phyloP scores from a whole-genome alignment of 2,797 vertebrate genomes.

The Pseudotriccus pelzelni region DNA sequence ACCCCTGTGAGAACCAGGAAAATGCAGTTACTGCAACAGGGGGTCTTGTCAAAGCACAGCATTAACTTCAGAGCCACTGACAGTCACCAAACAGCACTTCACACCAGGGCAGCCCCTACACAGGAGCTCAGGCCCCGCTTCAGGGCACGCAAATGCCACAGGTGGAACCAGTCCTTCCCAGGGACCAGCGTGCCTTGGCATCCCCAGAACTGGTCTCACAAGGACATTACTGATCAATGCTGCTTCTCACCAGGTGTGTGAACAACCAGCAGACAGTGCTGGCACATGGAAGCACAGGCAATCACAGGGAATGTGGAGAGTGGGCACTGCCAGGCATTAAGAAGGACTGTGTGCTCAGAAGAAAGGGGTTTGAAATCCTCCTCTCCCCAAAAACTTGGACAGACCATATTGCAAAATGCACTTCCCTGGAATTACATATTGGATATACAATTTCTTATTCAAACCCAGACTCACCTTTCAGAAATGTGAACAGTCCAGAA shows the following conservation, averaged over 20 bases:
- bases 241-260: background rate
- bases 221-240: background rate
- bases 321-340: background rate
- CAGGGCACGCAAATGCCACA: background rate
- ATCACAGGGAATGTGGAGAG: background rate
- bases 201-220: background rate
- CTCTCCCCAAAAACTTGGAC: background rate
- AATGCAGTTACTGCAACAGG: background rate
- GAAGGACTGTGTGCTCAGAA: background rate
- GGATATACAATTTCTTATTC: background rate
- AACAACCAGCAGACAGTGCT: background rate
- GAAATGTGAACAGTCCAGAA: background rate
- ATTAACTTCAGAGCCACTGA: background rate
- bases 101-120: background rate
- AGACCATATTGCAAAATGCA: background rate
- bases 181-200: background rate
- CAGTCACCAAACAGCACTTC: background rate
- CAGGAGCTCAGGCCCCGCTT: rapidly evolving
- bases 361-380: background rate
- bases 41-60: background rate
- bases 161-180: rapidly evolving
- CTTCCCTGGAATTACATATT: too few relatives aligned
- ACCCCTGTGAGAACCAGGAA: background rate
- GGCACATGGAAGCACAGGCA: background rate
- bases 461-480: background rate